phyloP scores from a whole-genome alignment of 2,113 vertebrate genomes.

The Oreamnos americanus region DNA sequence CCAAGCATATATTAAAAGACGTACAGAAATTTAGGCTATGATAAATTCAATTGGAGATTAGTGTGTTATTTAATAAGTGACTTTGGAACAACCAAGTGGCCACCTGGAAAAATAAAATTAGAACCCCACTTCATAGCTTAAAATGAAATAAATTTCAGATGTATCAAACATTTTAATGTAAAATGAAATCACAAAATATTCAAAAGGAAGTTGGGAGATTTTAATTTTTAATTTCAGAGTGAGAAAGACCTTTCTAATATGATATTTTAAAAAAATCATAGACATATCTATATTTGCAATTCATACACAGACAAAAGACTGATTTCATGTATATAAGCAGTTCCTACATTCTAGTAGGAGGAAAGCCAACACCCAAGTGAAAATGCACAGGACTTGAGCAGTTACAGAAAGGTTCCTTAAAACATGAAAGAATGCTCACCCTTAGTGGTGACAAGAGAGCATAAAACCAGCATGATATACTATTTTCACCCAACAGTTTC shows the following conservation, averaged over 20 bases:
- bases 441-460: neutral
- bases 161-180: neutral
- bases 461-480: neutral
- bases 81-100: neutral
- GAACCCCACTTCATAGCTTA: neutral
- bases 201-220: neutral
- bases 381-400: neutral
- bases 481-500: neutral
- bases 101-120: neutral
- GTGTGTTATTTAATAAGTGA: neutral
- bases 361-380: neutral
- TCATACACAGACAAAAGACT: neutral
- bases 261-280: neutral
- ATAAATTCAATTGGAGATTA: neutral
- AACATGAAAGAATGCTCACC: neutral
- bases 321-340: neutral
- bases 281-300: neutral
- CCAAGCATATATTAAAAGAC: neutral
- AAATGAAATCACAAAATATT: conserved; percentile 7
- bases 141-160: neutral
- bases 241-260: neutral
- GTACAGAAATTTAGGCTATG: neutral
- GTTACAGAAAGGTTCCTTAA: neutral
- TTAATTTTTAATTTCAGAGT: neutral
- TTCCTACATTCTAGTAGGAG: neutral